Base-by-base conservation (phyloP, 2,113 vertebrate species). In the Emydura subglobosa region DNA sequence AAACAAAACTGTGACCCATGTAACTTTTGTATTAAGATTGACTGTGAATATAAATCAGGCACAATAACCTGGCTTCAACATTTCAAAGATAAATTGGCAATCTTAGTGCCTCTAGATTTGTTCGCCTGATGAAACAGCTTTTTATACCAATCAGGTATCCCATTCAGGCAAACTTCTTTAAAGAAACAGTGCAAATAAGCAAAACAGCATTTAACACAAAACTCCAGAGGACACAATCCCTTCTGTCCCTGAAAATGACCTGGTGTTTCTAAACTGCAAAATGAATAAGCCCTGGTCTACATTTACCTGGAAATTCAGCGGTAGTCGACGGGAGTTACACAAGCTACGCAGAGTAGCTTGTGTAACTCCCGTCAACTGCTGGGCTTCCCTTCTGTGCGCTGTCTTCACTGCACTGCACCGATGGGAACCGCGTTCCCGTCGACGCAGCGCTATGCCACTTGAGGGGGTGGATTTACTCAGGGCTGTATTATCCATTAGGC, bases 21-120 rank as follows among this genome's bases (percentile, higher is more conserved):
- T 59, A 53, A 79, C 53, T 86, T 80, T 1, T 54, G 94, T 53
- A 39, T 81, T n/a, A 87, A 49, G 72, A 39, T 44, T 76, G 39
- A 76, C n/a, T 86, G 61, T 51, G 49, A n/a, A n/a, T 11, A 83
- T 54, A 96, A 95, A 95, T 95, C 96, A 97, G 44, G 89, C 85
- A n/a, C 34, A 95, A 89, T 44, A 88, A 89, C 65, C 91, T 86
- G 88, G 90, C 85, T 96, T 74, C 80, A 53, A 27, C 88, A 53
- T 92, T 93, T 90, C 91, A 91, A 68, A n/a, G 96, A 76, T 87
- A 80, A 81, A 44, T 55, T 61, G 59, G 82, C 74, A 94, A 94
- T 91, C 82, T 88, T 68, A 0, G 4, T 94, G 90, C 90, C 96
- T 96, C 83, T 95, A 84, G 96, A 92, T 72, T 4, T 91, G 87